A percentile compares a stretch with the other conserved stretches of the same genome.
Evolutionary conservation across 2,113 vertebrate species (phyloP).

Genomic region (Erythrocercus mccallii): DNA sequence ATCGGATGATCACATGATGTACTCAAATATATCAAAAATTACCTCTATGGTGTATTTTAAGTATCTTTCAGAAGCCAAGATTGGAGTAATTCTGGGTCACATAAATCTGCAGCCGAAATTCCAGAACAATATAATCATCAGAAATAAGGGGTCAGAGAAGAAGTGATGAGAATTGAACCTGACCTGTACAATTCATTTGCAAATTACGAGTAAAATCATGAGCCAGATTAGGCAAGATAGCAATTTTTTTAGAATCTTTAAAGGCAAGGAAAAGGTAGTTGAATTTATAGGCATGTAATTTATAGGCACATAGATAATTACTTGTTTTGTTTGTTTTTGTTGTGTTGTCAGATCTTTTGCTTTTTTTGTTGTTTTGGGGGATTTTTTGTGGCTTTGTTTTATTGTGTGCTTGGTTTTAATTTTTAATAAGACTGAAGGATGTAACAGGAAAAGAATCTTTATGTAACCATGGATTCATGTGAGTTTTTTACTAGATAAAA

Average conservation of each 20-base stretch:
- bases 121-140: too few relatives aligned
- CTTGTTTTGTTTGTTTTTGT: background rate
- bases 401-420: background rate
- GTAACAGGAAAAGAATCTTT: background rate
- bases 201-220: background rate
- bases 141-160: background rate
- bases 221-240: background rate
- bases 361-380: background rate
- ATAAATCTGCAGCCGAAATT: background rate
- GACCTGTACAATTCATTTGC: background rate
- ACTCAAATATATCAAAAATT: background rate
- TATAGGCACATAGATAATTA: background rate
- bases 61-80: background rate
- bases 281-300: background rate
- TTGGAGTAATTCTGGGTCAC: background rate
- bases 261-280: too few relatives aligned
- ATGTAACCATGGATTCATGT: background rate
- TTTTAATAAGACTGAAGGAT: background rate
- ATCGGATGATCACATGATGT: background rate
- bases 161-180: background rate
- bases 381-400: background rate
- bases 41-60: background rate
- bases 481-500: background rate
- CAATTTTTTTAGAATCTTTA: background rate
- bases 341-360: background rate